Evolutionary conservation across 2,113 vertebrate genomes (phyloP), one percentile per base, ranked within the genome.

Genomic region (Cynocephalus volans): DNA sequence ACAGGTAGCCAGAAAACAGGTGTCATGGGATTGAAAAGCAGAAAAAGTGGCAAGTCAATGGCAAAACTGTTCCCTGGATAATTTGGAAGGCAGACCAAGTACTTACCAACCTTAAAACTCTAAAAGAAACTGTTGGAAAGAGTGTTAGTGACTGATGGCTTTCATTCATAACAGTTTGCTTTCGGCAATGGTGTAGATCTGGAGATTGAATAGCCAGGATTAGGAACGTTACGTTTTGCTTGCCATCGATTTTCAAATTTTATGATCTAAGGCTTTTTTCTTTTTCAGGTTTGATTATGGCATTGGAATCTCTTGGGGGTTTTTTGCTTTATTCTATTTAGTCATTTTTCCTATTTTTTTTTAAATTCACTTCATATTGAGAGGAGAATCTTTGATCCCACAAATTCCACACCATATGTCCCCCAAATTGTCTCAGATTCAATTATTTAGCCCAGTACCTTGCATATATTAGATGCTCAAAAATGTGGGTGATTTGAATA

Each of bases 41-140:
- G 79, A 69, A 28, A 84, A 93, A 72, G 21, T 31, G 24, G 24
- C 31, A 93, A 81, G 31, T 12, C 33, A 60, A 5, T 89, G 67
- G n/a, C 18, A 73, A 90, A 88, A 92, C 67, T 82, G 5, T 82
- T 88, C 7, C 50, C 67, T 89, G 67, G 33, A n/a, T 91, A 88
- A 93, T 62, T 65, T 93, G 36, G 58, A 84, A 96, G 90, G 48
- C 6, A 96, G 60, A 83, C 13, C 65, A 95, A 91, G 15, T 89
- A 56, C 31, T 75, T 80, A 82, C 3, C 1, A 60, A 41, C 6
- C 24, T 65, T 84, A 58, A 94, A 62, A 2, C 7, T 33, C 56
- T 84, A 75, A 72, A 36, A 82, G 48, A 96, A 94, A 75, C 26
- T 64, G 1, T 9, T 65, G 14, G 2, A 65, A 91, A 65, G 26